These are phyloP conservation scores for Polyodon spathula DNA, from an alignment of 2,113 vertebrate species.

Conservation along the genomic window DNA sequence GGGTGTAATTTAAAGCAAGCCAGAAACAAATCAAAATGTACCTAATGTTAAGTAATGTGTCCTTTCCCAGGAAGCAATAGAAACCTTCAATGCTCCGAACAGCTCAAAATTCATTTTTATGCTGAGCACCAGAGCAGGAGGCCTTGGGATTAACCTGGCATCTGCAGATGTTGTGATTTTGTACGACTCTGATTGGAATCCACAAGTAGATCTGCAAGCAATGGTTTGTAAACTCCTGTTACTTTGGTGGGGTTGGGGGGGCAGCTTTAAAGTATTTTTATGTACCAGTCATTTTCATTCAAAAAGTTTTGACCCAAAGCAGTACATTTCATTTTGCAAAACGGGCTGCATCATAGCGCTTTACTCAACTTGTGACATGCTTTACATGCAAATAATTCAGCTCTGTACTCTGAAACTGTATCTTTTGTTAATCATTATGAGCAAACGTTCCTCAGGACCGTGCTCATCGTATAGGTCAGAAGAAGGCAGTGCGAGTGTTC, in stretches of 20 bases:
- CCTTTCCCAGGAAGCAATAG: constrained; percentile 64
- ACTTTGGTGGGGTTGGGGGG: not conserved
- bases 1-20: too few relatives aligned
- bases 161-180: constrained; percentile 82
- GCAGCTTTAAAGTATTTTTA: constrained; percentile 2
- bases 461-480: constrained; percentile 83
- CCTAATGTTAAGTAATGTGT: too few relatives aligned
- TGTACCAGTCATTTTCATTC: too few relatives aligned
- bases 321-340: too few relatives aligned
- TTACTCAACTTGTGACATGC: too few relatives aligned
- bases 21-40: too few relatives aligned
- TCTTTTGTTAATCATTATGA: too few relatives aligned
- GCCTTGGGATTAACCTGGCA: constrained; percentile 83
- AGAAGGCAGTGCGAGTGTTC: constrained; percentile 77
- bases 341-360: too few relatives aligned
- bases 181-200: constrained; percentile 85
- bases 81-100: constrained; percentile 70
- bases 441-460: constrained; percentile 56
- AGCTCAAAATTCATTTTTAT: constrained; percentile 85
- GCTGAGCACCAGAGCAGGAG: constrained; percentile 82
- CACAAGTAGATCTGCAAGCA: constrained; percentile 80
- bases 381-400: too few relatives aligned
- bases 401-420: too few relatives aligned
- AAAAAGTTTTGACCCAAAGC: too few relatives aligned
- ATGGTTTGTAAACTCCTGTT: constrained; percentile 81